These are phyloP conservation scores for Brachypodius melanocephalos DNA, from an alignment of 2,113 vertebrate species.

Conservation along the genomic window DNA sequence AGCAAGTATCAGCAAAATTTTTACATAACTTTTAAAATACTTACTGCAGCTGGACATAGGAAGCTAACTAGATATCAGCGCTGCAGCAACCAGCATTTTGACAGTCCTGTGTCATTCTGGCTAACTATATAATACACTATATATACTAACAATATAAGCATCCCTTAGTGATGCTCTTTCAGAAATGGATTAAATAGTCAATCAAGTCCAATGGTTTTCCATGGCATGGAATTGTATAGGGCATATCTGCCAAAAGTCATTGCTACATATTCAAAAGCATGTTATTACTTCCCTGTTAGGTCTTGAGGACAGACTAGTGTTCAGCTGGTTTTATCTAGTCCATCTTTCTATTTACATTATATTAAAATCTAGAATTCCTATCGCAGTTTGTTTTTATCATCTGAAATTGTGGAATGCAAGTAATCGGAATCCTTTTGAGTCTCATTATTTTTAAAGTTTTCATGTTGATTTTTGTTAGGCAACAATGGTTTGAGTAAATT, in stretches of 20 bases:
- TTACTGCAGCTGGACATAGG: not conserved
- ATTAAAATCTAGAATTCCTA: constrained; percentile 65
- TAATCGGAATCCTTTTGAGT: constrained; percentile 43
- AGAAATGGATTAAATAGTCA: constrained; percentile 65
- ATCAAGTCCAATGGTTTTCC: constrained; percentile 45
- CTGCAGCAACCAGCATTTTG: constrained; percentile 10
- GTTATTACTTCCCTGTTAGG: constrained; percentile 56
- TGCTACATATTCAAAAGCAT: constrained; percentile 49
- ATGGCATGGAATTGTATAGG: constrained; percentile 22
- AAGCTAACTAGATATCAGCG: not conserved
- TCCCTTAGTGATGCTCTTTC: constrained; percentile 33
- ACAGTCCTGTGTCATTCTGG: constrained; percentile 51
- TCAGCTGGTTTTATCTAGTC: constrained; percentile 70
- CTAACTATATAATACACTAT: not conserved
- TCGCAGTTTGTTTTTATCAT: constrained; percentile 62
- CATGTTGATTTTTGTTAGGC: constrained; percentile 58
- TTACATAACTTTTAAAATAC: constrained; percentile 29
- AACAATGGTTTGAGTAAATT: constrained; percentile 48
- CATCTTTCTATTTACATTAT: constrained; percentile 71
- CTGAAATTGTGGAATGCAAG: constrained; percentile 51
- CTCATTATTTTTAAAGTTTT: constrained; percentile 71
- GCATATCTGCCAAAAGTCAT: constrained; percentile 67
- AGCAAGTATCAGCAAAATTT: not conserved
- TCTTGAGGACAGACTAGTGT: constrained; percentile 73
- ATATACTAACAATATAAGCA: not conserved